phyloP scores from a whole-genome alignment of 2,888 invertebrate genomes.

The Slavum lentiscoides region DNA sequence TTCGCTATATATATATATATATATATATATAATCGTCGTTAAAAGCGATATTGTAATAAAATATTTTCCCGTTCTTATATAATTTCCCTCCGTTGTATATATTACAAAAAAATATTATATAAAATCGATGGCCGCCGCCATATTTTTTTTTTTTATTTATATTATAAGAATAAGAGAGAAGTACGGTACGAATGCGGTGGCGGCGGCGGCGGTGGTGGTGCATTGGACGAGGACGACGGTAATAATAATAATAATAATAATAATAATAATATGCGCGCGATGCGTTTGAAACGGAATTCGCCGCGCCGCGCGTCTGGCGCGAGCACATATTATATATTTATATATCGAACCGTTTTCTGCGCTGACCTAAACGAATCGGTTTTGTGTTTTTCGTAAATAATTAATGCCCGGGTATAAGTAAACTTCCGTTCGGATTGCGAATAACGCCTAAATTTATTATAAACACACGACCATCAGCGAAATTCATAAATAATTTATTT shows the following conservation, averaged over 20 bases:
- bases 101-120: too few relatives aligned
- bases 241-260: too few relatives aligned
- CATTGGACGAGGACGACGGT: not conserved
- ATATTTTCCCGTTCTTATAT: conserved; percentile 5
- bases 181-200: too few relatives aligned
- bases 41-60: not conserved
- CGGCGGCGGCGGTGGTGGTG: too few relatives aligned
- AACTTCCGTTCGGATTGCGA: conserved; percentile 52
- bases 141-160: too few relatives aligned
- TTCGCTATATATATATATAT: too few relatives aligned
- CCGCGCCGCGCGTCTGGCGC: not conserved
- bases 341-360: conserved; percentile 30
- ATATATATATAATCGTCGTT: not conserved
- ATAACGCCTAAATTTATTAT: conserved; percentile 51
- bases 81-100: too few relatives aligned
- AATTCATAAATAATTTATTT: conserved; percentile 53
- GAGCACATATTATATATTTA: too few relatives aligned
- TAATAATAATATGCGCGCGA: too few relatives aligned
- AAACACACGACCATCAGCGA: conserved; percentile 45
- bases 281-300: too few relatives aligned
- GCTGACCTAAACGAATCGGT: conserved; percentile 48
- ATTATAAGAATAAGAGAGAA: too few relatives aligned
- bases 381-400: conserved; percentile 52
- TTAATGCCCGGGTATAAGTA: conserved; percentile 44
- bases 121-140: too few relatives aligned